A percentile compares a stretch with the other conserved stretches of the same genome.
phyloP scores from a whole-genome alignment of 2,888 invertebrate species.

The Phortica okadai region DNA sequence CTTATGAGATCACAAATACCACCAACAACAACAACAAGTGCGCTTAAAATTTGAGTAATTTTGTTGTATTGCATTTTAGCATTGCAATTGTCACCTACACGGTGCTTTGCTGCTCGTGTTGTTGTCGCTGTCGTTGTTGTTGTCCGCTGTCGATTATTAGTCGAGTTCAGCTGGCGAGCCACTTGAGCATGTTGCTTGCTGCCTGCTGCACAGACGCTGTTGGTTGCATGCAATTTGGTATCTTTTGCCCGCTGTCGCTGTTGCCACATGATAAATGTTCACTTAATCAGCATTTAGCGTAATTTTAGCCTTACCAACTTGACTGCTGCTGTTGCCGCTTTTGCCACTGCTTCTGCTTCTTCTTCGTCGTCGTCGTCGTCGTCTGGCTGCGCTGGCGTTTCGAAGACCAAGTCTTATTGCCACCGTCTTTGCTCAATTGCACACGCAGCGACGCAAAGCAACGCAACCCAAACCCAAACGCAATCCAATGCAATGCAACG shows the following conservation, averaged over 20 bases:
- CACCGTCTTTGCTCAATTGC: constrained; percentile 23
- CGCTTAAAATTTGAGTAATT: constrained; percentile 22
- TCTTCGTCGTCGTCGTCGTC: constrained; percentile 37
- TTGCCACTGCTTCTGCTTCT: constrained; percentile 38
- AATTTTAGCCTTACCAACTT: constrained; percentile 74
- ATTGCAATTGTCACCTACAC: neutral
- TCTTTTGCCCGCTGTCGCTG: neutral
- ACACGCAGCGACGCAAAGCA: constrained; percentile 10
- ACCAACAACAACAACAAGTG: neutral
- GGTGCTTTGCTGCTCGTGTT: neutral
- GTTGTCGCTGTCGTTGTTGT: neutral
- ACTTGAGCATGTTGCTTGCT: neutral
- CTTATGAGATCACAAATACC: neutral
- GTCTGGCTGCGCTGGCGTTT: constrained; percentile 36
- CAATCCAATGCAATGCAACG: constrained; percentile 38
- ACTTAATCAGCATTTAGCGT: constrained; percentile 77
- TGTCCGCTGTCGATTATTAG: neutral
- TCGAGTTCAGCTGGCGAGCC: neutral
- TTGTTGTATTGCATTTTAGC: neutral
- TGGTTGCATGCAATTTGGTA: neutral
- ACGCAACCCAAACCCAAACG: constrained; percentile 35
- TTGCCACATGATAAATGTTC: constrained; percentile 73
- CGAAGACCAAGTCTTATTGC: neutral
- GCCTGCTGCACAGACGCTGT: neutral
- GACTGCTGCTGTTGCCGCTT: constrained; percentile 38